Evolutionary conservation across 2,888 invertebrate species (phyloP), one percentile per base, ranked within the genome.

Genomic region (Caenorhabditis sp.): DNA sequence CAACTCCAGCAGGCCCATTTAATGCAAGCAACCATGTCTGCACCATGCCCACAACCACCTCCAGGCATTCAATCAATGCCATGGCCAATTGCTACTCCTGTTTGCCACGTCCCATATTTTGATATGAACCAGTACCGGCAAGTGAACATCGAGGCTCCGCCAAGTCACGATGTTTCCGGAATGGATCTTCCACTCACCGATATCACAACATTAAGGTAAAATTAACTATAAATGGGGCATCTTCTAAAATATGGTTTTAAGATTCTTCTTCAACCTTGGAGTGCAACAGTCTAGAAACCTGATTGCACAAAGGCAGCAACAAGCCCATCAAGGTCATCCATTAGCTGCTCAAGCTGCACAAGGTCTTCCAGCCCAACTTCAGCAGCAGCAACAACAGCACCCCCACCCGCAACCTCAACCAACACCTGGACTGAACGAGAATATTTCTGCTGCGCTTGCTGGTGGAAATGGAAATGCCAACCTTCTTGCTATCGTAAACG

Each of bases 251-350:
- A n/a, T 15, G 13, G 44, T 72, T 76, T 84, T 58, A 74, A 84
- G 90, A 58, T 89, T 85, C 67, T 89, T 89, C 80, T 89, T 88
- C 86, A 90, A 90, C 68, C 86, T 90, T 55, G 90, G 90, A 26
- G 88, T 90, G 9, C 88, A 88, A 62, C 90, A 90, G 53, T 87
- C 90, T 3, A 70, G 88, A 24, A 84, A 83, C 51, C 79, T 89
- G 9, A 65, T 83, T 20, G 32, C 62, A n/a, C 55, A 69, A n/a
- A 69, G 20, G n/a, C 32, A 20, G 18, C 68, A 67, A 40, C 51
- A 61, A 51, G 28, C 8, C 4, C 58, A 40, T 40, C 32, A 32
- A 56, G 56, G 47, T 9, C 47, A 47, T 20, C 47, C 47, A 47
- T 18, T 18, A 20, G 47, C 47, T 11, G 47, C 18, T 18, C 76